A percentile compares a stretch with the other conserved stretches of the same genome.
Evolutionary conservation across 2,888 invertebrate species (phyloP).

Genomic region (Arrhopalites spinosus): DNA sequence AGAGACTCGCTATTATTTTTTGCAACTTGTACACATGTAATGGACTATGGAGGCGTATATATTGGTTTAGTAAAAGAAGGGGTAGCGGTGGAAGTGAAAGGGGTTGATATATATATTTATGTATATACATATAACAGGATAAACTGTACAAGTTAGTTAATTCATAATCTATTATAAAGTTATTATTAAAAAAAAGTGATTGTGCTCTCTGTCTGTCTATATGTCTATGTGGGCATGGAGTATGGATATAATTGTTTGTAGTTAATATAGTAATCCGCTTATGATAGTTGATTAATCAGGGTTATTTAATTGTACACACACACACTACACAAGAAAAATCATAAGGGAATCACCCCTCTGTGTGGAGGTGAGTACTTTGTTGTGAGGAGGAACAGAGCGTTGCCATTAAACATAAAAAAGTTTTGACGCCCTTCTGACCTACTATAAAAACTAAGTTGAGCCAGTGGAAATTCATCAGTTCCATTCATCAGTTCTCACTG

Average conservation of each 20-base stretch:
- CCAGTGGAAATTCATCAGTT: conserved; percentile 24
- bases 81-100: no score
- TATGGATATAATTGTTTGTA: no score
- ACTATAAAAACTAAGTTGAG: conserved; percentile 32
- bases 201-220: neutral
- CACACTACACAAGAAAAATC: neutral
- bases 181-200: conserved; percentile 9
- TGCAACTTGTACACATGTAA: no score
- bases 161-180: conserved; percentile 1
- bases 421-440: conserved; percentile 40
- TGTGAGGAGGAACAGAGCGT: neutral
- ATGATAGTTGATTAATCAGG: conserved; percentile 34
- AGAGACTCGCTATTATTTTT: no score
- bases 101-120: neutral
- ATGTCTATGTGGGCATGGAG: neutral
- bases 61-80: no score
- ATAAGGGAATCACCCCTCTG: neutral
- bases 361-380: no score
- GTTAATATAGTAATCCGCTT: no score
- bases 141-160: neutral
- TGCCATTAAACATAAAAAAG: conserved; percentile 15
- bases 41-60: no score
- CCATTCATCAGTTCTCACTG: conserved; percentile 31
- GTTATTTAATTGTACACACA: conserved; percentile 25
- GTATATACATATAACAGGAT: neutral